Conservation (phyloP, 2,888 invertebrate genomes). For the Ennomos erosarius region DNA sequence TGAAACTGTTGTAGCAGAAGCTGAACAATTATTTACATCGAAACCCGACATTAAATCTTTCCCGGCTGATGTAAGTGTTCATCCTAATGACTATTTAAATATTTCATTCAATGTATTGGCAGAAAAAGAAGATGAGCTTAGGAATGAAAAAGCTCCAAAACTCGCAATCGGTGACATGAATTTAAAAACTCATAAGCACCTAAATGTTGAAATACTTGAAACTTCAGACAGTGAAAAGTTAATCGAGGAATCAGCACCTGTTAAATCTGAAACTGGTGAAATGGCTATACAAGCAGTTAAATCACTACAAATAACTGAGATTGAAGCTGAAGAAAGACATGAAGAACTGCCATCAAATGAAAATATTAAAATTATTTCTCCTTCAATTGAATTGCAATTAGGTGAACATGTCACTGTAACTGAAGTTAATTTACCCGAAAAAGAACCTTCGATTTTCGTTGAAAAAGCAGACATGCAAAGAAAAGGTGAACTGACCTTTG, state of each 20-base stretch:
- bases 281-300: slow-evolving; percentile 52
- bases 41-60: slow-evolving; percentile 52
- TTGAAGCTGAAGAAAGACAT: slow-evolving; percentile 71
- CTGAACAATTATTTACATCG: slow-evolving; percentile 48
- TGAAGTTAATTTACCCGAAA: slow-evolving; percentile 78
- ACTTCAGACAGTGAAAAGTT: slow-evolving; percentile 55
- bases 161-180: slow-evolving; percentile 46
- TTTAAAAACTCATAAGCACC: slow-evolving; percentile 55
- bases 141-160: slow-evolving; percentile 44
- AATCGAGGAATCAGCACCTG: slow-evolving; percentile 38
- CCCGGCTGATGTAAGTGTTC: slow-evolving; percentile 68
- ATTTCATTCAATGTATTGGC: slow-evolving; percentile 55
- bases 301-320: slow-evolving; percentile 72
- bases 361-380: slow-evolving; percentile 41
- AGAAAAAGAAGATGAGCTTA: slow-evolving; percentile 60
- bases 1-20: slow-evolving; percentile 62
- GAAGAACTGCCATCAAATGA: slow-evolving; percentile 47
- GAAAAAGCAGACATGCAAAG: slow-evolving; percentile 38
- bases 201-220: slow-evolving; percentile 57
- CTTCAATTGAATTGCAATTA: slow-evolving; percentile 53
- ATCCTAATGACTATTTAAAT: slow-evolving; percentile 68
- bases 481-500: slow-evolving; percentile 46
- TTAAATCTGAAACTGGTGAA: slow-evolving; percentile 47
- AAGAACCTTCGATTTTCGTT: slow-evolving; percentile 59
- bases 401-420: slow-evolving; percentile 80